Base-by-base conservation (phyloP, 2,797 vertebrate genomes). In the Glossophaga mutica region DNA sequence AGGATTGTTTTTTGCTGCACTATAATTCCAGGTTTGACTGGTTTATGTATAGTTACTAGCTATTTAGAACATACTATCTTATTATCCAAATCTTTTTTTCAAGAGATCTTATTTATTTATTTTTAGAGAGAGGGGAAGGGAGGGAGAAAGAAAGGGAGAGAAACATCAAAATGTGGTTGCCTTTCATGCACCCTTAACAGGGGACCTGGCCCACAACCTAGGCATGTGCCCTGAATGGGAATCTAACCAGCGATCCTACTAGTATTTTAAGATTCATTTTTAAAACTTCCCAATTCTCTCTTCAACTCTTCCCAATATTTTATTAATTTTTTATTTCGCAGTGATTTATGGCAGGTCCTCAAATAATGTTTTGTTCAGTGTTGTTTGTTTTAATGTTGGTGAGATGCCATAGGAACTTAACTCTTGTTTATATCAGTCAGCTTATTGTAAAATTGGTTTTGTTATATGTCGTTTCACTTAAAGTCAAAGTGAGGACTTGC, bases 21-120 rank as follows among this genome's bases (percentile, higher is more conserved):
- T 94, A 3, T 88, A 76, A 59, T 94, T 95, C 42, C 82, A 70
- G 39, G n/a, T 78, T 85, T 92, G 34, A 85, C 24, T 95, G 46
- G 37, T 92, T 95, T 92, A 39, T 91, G 12, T 93, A 70, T 57
- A 82, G 50, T 76, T 94, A 87, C 68, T 3, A 46, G 55, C 83
- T 85, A 34, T 90, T 88, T 52, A 82, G 57, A 88, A 78, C 32
- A 79, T 90, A 22, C 26, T 67, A n/a, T 50, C 34, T 87, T 95
- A 62, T 62, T 24, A 67, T 82, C 24, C 67, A 78, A 57, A 24
- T 57, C 52, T 55, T 57, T 24, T 57, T 57, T 22, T 9, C 3
- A 57, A 24, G 55, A 57, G 55, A 57, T 57, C 24, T 57, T 57
- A 57, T 57, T 57, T 55, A 55, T 22, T 55, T 57, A 24, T 57